These are phyloP conservation scores for Petrolisthes manimaculis DNA, from an alignment of 2,888 invertebrate species.

Conservation along the genomic window DNA sequence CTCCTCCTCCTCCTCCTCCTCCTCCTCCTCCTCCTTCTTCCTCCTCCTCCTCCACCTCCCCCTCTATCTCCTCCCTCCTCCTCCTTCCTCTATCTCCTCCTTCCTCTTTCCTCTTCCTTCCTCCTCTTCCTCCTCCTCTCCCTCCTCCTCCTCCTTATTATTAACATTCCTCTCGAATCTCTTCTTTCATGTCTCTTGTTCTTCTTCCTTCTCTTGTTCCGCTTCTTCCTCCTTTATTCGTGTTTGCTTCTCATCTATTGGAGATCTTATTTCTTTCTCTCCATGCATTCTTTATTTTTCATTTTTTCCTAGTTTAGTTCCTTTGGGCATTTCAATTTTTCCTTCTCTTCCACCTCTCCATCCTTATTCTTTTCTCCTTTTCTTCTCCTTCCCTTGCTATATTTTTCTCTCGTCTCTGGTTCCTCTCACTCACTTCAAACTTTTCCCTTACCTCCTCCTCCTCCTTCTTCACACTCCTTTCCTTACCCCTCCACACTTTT, in stretches of 20 bases:
- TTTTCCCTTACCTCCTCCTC: too few species aligned
- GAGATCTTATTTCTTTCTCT: too few species aligned
- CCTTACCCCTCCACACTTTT: too few species aligned
- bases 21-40: background rate
- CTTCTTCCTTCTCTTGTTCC: background rate
- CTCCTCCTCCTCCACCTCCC: background rate
- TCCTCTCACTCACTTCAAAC: too few species aligned
- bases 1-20: slow-evolving; percentile 1
- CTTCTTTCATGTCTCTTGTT: background rate
- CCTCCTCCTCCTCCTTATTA: background rate
- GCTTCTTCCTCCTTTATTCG: background rate
- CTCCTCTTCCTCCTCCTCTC: background rate
- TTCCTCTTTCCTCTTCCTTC: background rate
- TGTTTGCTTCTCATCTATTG: background rate
- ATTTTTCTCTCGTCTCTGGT: too few species aligned
- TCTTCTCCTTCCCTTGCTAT: too few species aligned
- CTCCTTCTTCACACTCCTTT: too few species aligned
- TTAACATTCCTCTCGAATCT: background rate
- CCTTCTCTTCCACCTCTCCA: background rate
- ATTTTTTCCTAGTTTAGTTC: background rate
- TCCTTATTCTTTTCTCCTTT: background rate
- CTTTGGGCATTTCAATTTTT: background rate
- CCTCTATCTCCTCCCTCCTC: background rate
- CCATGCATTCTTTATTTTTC: background rate
- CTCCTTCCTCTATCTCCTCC: background rate